phyloP scores from a whole-genome alignment of 2,113 vertebrate genomes.

The Calypte anna region DNA sequence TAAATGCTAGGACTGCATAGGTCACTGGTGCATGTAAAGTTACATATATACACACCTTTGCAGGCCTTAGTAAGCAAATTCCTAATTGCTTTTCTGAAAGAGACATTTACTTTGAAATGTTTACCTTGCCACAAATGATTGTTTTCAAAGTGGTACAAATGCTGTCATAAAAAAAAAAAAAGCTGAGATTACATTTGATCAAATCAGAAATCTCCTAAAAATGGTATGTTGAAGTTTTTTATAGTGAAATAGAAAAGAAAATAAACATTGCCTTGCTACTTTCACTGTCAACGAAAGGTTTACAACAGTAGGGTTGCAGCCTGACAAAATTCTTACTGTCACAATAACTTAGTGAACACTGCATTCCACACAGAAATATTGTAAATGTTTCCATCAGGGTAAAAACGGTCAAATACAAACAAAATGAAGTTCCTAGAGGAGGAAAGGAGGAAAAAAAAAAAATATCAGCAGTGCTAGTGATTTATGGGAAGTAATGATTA shows the following conservation, averaged over 20 bases:
- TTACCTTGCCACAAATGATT: not conserved
- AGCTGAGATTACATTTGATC: not conserved
- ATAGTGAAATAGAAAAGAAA: not conserved
- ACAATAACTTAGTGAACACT: constrained; percentile 21
- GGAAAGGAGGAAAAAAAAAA: constrained; percentile 27
- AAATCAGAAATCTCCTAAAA: constrained; percentile 14
- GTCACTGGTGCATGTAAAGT: not conserved
- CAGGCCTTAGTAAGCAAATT: not conserved
- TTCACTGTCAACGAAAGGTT: constrained; percentile 33
- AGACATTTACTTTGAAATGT: not conserved
- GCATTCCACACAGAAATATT: constrained; percentile 57
- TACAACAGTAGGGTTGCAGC: not conserved
- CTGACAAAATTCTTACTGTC: constrained; percentile 57
- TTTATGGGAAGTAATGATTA: constrained; percentile 63
- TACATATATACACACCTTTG: not conserved
- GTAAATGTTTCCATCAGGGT: constrained; percentile 45
- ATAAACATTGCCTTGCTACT: not conserved
- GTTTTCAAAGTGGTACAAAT: not conserved
- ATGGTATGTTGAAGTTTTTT: not conserved
- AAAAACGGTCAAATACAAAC: constrained; percentile 41
- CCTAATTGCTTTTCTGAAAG: not conserved
- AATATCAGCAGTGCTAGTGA: constrained; percentile 47
- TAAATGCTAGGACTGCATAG: not conserved
- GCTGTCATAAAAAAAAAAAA: not conserved
- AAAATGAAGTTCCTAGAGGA: constrained; percentile 50